These are phyloP conservation scores for Torymus auratus DNA, from an alignment of 2,888 invertebrate genomes.

Conservation along the genomic window DNA sequence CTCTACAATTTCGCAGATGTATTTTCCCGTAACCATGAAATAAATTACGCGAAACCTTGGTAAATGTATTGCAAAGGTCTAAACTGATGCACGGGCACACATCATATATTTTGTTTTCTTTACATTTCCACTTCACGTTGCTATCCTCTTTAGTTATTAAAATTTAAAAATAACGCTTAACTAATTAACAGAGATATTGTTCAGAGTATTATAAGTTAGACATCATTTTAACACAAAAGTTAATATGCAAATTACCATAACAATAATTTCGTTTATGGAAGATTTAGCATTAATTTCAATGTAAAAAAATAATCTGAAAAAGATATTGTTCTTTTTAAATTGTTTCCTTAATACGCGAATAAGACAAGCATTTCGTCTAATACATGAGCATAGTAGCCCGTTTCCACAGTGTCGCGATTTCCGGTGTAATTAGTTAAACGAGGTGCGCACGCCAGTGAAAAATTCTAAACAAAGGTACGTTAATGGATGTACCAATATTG, in stretches of 20 bases:
- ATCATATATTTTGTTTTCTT: background rate
- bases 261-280: too few relatives aligned
- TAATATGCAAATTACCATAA: too few relatives aligned
- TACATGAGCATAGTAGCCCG: too few relatives aligned
- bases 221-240: too few relatives aligned
- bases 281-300: too few relatives aligned
- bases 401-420: background rate
- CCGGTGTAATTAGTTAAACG: constrained; percentile 25
- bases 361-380: too few relatives aligned
- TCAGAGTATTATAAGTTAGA: too few relatives aligned
- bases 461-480: constrained; percentile 40
- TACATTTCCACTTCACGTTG: constrained; percentile 12
- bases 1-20: too few relatives aligned
- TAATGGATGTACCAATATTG: constrained; percentile 60
- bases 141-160: background rate
- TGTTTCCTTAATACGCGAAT: too few relatives aligned
- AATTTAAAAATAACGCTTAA: constrained; percentile 7
- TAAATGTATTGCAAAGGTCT: background rate
- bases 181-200: background rate
- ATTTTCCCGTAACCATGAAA: background rate
- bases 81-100: constrained; percentile 1
- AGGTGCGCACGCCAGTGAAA: constrained; percentile 5
- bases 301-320: too few relatives aligned
- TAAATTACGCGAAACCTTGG: constrained; percentile 5
- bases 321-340: too few relatives aligned